Base-by-base conservation (phyloP, 2,888 invertebrate genomes). In the Drosophila robusta region DNA sequence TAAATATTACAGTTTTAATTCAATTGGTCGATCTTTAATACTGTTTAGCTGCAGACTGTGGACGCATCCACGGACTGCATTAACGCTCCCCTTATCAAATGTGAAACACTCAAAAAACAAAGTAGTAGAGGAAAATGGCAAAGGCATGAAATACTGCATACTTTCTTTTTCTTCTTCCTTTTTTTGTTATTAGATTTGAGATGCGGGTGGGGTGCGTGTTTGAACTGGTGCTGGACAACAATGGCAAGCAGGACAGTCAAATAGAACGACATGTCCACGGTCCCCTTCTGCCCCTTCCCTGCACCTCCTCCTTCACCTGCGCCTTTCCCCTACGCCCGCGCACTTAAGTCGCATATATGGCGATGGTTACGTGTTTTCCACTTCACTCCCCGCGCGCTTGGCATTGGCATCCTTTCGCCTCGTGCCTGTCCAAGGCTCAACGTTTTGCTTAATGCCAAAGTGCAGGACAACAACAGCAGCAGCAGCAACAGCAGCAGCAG, bases 231-330 rank as follows among this genome's bases (percentile, higher is more conserved):
- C 60, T 62, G 76, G 73, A 67, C 74, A 77, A 80, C 78, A 78
- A 80, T 77, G 65, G 77, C 73, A 80, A 80, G 68, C 78, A 77
- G 74, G 80, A 60, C 74, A 80, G 80, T 77, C 78, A 78, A 78
- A 78, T 80, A 78, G 69, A 65, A 72, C 56, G 78, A 78, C 77
- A 78, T 72, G 58, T 65, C 62, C 80, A 47, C 14, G 54, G 18
- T 29, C 29, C 29, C 29, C 29, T 29, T 29, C 18, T 34, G 3
- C 3, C 39, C 1, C 8, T 14, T 0, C 9, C 11, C 0, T 16
- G 18, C 42, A 0, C 14, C 39, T 6, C 12, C 34, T n/a, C 55
- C 38, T 34, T 12, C 4, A 14, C 42, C 34, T 18, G 18, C 65
- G 49, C 65, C 51, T 70, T 3, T 26, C 14, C 44, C 8, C 12